A percentile compares a stretch with the other conserved stretches of the same genome.
phyloP scores from a whole-genome alignment of 2,113 vertebrate species.

The Picathartes gymnocephalus region DNA sequence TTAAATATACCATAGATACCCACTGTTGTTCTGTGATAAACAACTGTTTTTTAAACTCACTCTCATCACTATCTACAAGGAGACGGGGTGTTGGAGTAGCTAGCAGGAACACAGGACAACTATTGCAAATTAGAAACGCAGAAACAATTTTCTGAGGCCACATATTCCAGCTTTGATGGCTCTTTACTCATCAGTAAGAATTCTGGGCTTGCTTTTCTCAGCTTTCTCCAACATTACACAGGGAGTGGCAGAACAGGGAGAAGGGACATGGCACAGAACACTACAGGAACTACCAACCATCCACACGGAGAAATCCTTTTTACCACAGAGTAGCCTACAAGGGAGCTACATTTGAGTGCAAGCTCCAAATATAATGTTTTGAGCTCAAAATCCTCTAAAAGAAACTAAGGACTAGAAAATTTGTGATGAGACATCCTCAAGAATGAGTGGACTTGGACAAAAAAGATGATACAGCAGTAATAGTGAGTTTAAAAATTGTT shows the following conservation, averaged over 20 bases:
- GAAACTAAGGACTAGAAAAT: background rate
- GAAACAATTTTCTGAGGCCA: background rate
- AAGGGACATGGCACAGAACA: background rate
- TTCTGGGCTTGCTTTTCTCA: background rate
- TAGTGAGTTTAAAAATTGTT: background rate
- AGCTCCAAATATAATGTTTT: background rate
- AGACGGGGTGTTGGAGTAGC: background rate
- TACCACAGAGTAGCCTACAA: background rate
- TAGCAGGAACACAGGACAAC: background rate
- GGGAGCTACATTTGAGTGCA: background rate
- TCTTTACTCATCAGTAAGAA: background rate
- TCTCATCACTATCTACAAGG: background rate
- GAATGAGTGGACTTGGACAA: background rate
- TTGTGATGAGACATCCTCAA: background rate
- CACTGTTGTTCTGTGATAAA: background rate
- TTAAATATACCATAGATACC: background rate
- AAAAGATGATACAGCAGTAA: background rate
- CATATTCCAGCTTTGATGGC: background rate
- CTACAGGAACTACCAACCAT: background rate
- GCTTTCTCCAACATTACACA: background rate
- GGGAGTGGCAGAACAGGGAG: background rate
- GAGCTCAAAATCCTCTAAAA: background rate
- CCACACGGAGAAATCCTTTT: background rate
- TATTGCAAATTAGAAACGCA: background rate
- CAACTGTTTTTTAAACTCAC: background rate